Evolutionary conservation across 2,113 vertebrate species (phyloP), one percentile per base, ranked within the genome.

Genomic region (Pionites leucogaster): DNA sequence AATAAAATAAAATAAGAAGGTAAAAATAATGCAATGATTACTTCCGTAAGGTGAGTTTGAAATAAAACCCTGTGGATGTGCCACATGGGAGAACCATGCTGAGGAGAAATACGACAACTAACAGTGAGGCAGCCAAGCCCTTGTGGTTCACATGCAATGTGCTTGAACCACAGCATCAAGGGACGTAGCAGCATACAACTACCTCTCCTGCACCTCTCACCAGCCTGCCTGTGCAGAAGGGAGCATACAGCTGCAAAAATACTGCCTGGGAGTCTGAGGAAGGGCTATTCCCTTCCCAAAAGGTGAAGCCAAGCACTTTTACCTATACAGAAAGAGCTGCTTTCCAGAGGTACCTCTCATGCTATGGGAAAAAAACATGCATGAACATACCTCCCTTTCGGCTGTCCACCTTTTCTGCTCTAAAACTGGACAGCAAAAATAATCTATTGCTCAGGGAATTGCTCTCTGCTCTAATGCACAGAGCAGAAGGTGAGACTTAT

Each of bases 41-140:
- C 55, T 86, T 96, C 72, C 75, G 17, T 70, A 75, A 84, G 76
- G 67, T 57, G 49, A 88, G 59, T 75, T 69, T 53, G 71, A 96
- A 96, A 65, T 18, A 88, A 93, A 94, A 25, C 46, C 31, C 62
- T 37, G n/a, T 35, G n/a, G 25, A 85, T 27, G 31, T 49, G 79
- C 49, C 67, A 77, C 0, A 0, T 22, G 77, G 75, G 82, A 92
- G 60, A 37, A 74, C 29, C 23, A 47, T 4, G 28, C 65, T 74
- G 62, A 85, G 52, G 14, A 81, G 46, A 95, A 96, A n/a, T 18
- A 90, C 4, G 8, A 62, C 39, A 49, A 90, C 85, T 63, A 81
- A 79, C 22, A 67, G 27, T 33, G 42, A 94, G 35, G 67, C n/a
- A 85, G 52, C 13, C 3, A 1, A 75, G 33, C 28, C 55, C 59